Base-by-base conservation (phyloP, 30 jellyfish, hydroid and myxozoan species). In the Aurelia coerulea region DNA sequence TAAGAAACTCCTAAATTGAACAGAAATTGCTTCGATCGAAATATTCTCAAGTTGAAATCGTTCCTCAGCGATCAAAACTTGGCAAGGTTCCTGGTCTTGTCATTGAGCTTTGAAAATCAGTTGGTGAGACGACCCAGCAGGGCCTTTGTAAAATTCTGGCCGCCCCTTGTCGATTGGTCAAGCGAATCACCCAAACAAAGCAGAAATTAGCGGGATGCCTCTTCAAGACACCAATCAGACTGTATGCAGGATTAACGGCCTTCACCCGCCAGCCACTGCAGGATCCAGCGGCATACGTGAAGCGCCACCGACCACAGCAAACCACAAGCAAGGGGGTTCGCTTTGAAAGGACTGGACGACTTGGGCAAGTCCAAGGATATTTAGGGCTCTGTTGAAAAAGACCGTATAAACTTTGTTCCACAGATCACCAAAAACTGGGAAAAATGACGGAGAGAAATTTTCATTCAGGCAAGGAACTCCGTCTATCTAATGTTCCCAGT, bases 181-280 rank as follows among this genome's bases (percentile, higher is more conserved):
- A 84, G 76, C 88, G 81, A 84, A 70, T 42, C 91, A 74, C 33
- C 19, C 58, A 70, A 49, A 84, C 93, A 84, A 84, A 73, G 83
- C 79, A 46, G 93, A 65, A 84, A 84, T 84, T 74, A 84, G 93
- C 93, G 78, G 93, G 93, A 84, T 77, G 65, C 84, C 79, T 63
- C 88, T 84, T 77, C 84, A 84, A 84, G 93, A 74, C 88, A 84
- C 93, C 93, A 84, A 84, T 84, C 93, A 84, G 88, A 78, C 93
- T 64, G 88, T 59, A 56, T 37, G 70, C 18, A 54, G 51, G 67
- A 63, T 46, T 77, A 65, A 35, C 88, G 93, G 93, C 84, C 10
- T 29, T 85, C 29, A 58, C 77, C 92, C 86, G 52, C 59, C 41
- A 66, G 79, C 89, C 79, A 15, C 71, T 0, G 14, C 8, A 46